These are phyloP conservation scores for Gymnarchus niloticus DNA, from an alignment of 2,113 vertebrate genomes.

Conservation along the genomic window DNA sequence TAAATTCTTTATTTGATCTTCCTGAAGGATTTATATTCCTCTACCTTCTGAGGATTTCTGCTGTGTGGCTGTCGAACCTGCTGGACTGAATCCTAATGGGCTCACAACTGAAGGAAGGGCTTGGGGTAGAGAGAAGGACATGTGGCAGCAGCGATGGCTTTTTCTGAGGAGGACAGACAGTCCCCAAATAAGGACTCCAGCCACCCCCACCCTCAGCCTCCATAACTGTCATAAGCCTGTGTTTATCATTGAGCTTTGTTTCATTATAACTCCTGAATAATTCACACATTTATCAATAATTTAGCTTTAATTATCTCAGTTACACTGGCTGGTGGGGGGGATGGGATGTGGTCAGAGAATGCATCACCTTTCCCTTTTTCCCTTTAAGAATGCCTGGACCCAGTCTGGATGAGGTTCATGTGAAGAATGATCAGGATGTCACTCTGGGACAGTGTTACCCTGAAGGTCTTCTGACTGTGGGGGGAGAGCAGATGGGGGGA, in stretches of 20 bases:
- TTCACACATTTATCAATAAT: constrained; percentile 57
- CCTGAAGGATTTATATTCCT: constrained; percentile 39
- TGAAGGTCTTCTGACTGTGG: neutral
- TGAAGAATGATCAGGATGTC: too few relatives aligned
- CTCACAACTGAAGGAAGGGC: neutral
- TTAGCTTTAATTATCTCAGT: constrained; percentile 59
- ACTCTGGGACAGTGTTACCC: too few relatives aligned
- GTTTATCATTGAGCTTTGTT: constrained; percentile 54
- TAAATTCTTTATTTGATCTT: constrained; percentile 57
- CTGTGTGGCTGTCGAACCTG: neutral
- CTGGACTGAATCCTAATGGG: neutral
- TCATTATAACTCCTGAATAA: constrained; percentile 57
- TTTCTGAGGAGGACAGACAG: neutral
- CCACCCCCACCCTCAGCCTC: neutral
- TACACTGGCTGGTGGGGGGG: constrained; percentile 22
- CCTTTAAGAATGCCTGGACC: neutral
- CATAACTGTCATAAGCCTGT: constrained; percentile 36
- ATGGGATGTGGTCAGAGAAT: too few relatives aligned
- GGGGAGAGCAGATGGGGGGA: neutral
- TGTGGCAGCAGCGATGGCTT: neutral
- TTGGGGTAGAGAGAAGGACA: neutral
- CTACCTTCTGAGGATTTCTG: constrained; percentile 9
- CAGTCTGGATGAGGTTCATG: neutral
- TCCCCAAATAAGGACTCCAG: neutral
- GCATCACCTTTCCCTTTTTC: too few relatives aligned